Conservation (phyloP, 2,113 vertebrate genomes). For the Prinia subflava region DNA sequence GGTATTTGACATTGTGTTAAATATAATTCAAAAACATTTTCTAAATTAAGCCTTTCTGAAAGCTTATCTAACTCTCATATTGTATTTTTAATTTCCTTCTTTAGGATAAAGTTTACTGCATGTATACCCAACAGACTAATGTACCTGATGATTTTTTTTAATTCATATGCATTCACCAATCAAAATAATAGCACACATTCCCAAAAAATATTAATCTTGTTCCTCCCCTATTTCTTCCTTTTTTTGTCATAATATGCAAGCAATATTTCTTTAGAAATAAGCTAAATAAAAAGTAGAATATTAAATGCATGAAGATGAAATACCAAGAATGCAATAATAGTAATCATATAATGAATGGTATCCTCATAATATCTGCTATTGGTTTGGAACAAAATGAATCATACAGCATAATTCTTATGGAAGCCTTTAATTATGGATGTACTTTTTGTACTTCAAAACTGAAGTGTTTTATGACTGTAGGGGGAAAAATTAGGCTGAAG, state of each 20-base stretch:
- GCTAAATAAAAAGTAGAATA: background rate
- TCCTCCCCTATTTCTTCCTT: background rate
- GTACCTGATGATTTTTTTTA: background rate
- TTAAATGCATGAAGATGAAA: background rate
- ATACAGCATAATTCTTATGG: background rate
- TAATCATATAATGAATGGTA: conserved; percentile 23
- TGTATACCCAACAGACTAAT: background rate
- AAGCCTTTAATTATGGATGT: conserved; percentile 35
- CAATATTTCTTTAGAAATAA: conserved; percentile 11
- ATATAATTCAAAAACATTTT: background rate
- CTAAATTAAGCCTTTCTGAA: background rate
- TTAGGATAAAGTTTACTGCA: background rate
- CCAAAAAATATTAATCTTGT: background rate
- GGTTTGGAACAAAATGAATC: conserved; percentile 50
- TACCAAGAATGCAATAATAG: background rate
- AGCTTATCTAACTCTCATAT: background rate
- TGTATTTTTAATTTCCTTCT: conserved; percentile 9
- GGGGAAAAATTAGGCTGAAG: conserved; percentile 16
- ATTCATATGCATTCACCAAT: background rate
- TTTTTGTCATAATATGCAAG: background rate
- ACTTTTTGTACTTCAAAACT: conserved; percentile 24
- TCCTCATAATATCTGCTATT: conserved; percentile 2
- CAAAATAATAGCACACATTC: background rate
- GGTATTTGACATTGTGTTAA: background rate
- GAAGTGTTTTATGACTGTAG: background rate